These are phyloP conservation scores for Hermodice carunculata DNA, from an alignment of 2,888 invertebrate genomes.

Conservation along the genomic window DNA sequence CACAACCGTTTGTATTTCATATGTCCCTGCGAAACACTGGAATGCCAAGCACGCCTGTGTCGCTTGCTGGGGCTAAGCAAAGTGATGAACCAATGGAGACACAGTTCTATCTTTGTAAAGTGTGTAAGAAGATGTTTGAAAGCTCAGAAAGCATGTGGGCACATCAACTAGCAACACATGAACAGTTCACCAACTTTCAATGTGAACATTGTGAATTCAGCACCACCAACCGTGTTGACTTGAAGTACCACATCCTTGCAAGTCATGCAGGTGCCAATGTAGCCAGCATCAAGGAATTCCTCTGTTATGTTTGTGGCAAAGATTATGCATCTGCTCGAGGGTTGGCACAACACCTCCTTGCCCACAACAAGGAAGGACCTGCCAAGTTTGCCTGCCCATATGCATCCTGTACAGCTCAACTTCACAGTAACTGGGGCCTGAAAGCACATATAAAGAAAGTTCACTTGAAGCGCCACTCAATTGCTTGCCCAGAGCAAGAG, in stretches of 20 bases:
- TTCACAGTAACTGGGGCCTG: conserved; percentile 22
- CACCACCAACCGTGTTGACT: conserved; percentile 14
- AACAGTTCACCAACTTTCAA: conserved; percentile 12
- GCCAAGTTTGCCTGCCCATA: conserved; percentile 30
- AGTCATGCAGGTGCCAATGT: conserved; percentile 33
- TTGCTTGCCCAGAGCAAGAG: conserved; percentile 11
- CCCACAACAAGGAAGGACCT: conserved; percentile 29
- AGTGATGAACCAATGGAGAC: conserved; percentile 2
- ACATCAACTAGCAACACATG: conserved; percentile 22
- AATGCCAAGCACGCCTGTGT: no score
- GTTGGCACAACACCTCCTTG: conserved; percentile 32
- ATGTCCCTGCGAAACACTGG: no score
- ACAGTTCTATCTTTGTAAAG: conserved; percentile 15
- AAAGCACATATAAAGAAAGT: conserved; percentile 26
- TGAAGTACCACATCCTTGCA: conserved; percentile 29
- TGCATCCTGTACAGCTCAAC: conserved; percentile 15
- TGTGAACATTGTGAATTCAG: conserved; percentile 32
- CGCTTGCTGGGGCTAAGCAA: no score
- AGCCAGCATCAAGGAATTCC: conserved; percentile 22
- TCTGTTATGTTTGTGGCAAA: conserved; percentile 35
- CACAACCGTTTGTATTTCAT: no score
- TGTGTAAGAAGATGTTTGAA: conserved; percentile 28
- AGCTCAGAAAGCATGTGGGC: conserved; percentile 30
- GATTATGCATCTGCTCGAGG: conserved; percentile 25
- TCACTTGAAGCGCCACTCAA: conserved; percentile 19